Conservation (phyloP, 2,888 invertebrate species). For the Myopa tessellatipennis region DNA sequence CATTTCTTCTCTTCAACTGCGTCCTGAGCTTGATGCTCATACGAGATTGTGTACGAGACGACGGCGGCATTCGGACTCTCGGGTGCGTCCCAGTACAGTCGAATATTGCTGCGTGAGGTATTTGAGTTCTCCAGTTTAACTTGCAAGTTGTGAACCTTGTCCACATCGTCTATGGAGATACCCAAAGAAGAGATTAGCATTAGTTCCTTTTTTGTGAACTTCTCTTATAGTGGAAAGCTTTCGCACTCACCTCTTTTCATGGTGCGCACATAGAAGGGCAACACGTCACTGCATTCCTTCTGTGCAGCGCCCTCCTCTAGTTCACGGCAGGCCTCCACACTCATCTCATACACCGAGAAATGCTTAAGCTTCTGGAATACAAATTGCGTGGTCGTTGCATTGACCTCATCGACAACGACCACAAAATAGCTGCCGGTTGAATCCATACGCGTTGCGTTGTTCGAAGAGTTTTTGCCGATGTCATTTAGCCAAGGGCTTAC, state of each 20-base stretch:
- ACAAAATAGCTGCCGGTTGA: constrained; percentile 48
- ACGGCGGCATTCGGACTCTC: constrained; percentile 87
- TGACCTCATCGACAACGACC: constrained; percentile 53
- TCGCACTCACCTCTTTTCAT: constrained; percentile 63
- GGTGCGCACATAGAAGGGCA: constrained; percentile 70
- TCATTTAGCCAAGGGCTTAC: neutral
- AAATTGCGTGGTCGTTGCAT: constrained; percentile 66
- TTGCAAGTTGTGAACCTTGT: constrained; percentile 72
- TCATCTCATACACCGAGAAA: constrained; percentile 81
- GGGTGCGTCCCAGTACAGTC: constrained; percentile 85
- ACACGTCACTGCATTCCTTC: constrained; percentile 71
- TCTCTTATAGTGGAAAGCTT: neutral
- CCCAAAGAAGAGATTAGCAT: neutral
- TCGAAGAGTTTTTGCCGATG: constrained; percentile 41
- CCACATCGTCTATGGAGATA: constrained; percentile 74
- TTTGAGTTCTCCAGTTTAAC: constrained; percentile 62
- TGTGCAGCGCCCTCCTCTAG: constrained; percentile 51
- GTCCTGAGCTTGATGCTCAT: constrained; percentile 71
- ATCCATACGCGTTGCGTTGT: constrained; percentile 60
- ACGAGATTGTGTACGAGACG: constrained; percentile 84
- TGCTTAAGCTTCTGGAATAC: constrained; percentile 77
- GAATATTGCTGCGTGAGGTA: constrained; percentile 72
- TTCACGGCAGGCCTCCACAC: constrained; percentile 82
- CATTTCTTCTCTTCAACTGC: constrained; percentile 79
- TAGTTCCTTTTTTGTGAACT: neutral